Evolutionary conservation across 1,140 invertebrate genomes (phyloP).

Genomic region (Cephus cinctus): DNA sequence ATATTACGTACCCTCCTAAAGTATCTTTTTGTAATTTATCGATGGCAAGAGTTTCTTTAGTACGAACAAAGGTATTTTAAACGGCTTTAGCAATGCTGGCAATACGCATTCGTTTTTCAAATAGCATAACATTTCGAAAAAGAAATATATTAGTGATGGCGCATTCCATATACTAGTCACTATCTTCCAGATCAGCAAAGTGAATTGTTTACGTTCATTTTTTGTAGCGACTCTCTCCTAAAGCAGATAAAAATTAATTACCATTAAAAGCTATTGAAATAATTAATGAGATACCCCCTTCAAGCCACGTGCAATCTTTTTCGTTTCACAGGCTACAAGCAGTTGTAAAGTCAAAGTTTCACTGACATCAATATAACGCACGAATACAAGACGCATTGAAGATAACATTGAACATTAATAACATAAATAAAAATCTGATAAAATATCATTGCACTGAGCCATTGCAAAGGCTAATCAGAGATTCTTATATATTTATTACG

Average conservation of each 20-base stretch:
- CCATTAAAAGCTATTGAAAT: slow-evolving; percentile 21
- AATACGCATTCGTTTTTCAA: slow-evolving; percentile 48
- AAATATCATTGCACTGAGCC: too few species aligned
- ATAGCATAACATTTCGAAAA: slow-evolving; percentile 43
- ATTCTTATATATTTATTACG: too few species aligned
- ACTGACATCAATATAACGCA: too few species aligned
- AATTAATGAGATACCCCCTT: too few species aligned
- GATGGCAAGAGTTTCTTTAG: slow-evolving; percentile 30
- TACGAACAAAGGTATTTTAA: slow-evolving; percentile 51
- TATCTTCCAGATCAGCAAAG: slow-evolving; percentile 41
- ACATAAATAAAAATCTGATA: too few species aligned
- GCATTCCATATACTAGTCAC: slow-evolving; percentile 40
- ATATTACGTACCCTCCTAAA: slow-evolving; percentile 7
- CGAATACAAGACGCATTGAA: too few species aligned
- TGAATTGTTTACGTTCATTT: slow-evolving; percentile 30
- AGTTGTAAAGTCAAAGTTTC: too few species aligned
- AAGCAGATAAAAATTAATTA: slow-evolving; percentile 45
- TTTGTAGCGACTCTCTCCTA: slow-evolving; percentile 38
- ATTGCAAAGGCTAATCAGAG: too few species aligned
- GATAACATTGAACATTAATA: too few species aligned
- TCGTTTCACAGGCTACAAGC: too few species aligned
- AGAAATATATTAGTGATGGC: slow-evolving; percentile 41
- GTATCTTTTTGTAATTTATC: slow-evolving; percentile 20
- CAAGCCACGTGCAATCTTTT: too few species aligned
- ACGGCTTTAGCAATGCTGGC: slow-evolving; percentile 44